Evolutionary conservation across 2,797 vertebrate species (phyloP).

Genomic region (Crypturellus tataupa): DNA sequence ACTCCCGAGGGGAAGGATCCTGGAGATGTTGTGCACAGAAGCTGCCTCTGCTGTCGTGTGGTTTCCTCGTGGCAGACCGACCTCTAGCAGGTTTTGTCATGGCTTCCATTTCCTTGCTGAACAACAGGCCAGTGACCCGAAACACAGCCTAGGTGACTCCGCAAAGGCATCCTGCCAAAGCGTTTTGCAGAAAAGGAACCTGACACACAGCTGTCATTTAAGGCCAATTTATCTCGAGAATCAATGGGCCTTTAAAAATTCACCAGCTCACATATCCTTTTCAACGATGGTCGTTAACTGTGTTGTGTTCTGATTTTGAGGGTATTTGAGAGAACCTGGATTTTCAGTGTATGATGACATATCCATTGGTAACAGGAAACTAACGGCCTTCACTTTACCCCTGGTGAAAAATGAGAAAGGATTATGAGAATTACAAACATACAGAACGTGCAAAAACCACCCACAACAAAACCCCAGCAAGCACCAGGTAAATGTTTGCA

Average conservation of each 20-base stretch:
- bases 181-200: slow-evolving; percentile 61
- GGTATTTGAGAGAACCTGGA: slow-evolving; percentile 75
- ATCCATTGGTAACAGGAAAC: slow-evolving; percentile 91
- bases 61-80: neutral
- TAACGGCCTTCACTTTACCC: slow-evolving; percentile 92
- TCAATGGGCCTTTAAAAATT: slow-evolving; percentile 75
- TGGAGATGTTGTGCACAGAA: neutral
- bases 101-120: slow-evolving; percentile 31
- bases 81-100: neutral
- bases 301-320: slow-evolving; percentile 76
- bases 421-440: neutral
- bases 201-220: slow-evolving; percentile 28
- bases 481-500: neutral
- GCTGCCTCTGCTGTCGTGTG: neutral
- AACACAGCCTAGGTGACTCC: slow-evolving; percentile 5
- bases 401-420: slow-evolving; percentile 76
- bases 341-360: slow-evolving; percentile 67
- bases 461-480: neutral
- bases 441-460: neutral
- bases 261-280: slow-evolving; percentile 81
- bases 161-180: slow-evolving; percentile 51
- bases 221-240: slow-evolving; percentile 24
- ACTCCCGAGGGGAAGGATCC: neutral
- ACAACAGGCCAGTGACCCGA: slow-evolving; percentile 43
- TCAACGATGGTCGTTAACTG: slow-evolving; percentile 83